Base-by-base conservation (phyloP, 2,797 vertebrate species). In the Dermochelys coriacea region DNA sequence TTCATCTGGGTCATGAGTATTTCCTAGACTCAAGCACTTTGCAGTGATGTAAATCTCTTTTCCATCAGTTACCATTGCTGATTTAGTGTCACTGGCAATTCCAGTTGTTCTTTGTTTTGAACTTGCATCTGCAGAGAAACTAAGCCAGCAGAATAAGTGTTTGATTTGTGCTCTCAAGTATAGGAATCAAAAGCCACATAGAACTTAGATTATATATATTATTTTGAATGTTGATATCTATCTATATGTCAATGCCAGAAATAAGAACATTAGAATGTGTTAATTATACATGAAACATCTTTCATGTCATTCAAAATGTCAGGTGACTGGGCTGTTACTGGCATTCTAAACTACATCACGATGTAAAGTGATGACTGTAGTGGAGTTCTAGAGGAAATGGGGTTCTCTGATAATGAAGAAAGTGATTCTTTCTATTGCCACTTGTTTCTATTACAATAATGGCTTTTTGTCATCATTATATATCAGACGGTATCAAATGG, bases 231-330 rank as follows among this genome's bases (percentile, higher is more conserved):
- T 54, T 54, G n/a, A n/a, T 54, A 95, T 95, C 89, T 88, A 87
- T 92, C 80, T 89, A 54, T 57, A 51, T 8, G 74, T 82, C 88
- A 91, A n/a, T 88, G 51, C 75, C 9, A 49, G 93, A 87, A 91
- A 59, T 57, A 2, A 16, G 68, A 71, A 92, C 80, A 88, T 75
- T 85, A 93, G 5, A 27, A 84, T 84, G 75, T 47, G 18, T 82
- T 94, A 90, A 94, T 94, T 96, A 91, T 87, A 80, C 41, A 80
- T 84, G 80, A 93, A 93, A 34, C 19, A 52, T 19, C 80, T 92
- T 88, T 80, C 47, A 47, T 84, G 80, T 84, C 49, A 34, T 34
- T 78, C 29, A 61, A 84, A 85, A 41, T 61, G 84, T 64, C 87
- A 89, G 90, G 82, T 93, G 87, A 96, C 75, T 84, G 92, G 91